Conservation (phyloP, 2,113 vertebrate species). For the Grallaria varia region DNA sequence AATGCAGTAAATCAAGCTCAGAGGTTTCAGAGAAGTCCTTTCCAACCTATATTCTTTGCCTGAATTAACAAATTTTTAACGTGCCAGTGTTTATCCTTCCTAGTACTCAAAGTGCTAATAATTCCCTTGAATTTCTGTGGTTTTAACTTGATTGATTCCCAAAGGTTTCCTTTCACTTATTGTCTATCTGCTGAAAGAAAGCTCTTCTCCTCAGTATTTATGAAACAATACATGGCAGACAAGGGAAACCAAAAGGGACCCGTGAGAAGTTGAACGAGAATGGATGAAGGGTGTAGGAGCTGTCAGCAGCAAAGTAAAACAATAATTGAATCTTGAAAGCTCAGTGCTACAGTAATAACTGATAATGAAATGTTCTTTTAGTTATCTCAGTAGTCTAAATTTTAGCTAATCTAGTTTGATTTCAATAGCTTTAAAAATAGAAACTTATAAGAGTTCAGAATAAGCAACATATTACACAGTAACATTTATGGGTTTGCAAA, state of each 20-base stretch:
- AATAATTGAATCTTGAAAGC: slow-evolving; percentile 59
- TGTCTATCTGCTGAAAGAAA: background rate
- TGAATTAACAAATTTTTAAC: background rate
- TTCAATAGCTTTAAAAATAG: slow-evolving; percentile 54
- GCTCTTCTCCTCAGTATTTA: background rate
- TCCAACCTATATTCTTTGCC: background rate
- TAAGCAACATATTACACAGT: background rate
- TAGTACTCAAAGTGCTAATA: background rate
- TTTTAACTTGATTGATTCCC: background rate
- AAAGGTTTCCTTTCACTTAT: background rate
- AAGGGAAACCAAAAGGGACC: background rate
- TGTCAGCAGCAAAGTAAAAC: slow-evolving; percentile 40
- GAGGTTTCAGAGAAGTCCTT: background rate
- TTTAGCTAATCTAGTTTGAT: slow-evolving; percentile 54
- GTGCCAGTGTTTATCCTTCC: background rate
- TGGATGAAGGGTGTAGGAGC: slow-evolving; percentile 37
- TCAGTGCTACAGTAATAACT: slow-evolving; percentile 22
- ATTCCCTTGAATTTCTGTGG: background rate
- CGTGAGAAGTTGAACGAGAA: background rate
- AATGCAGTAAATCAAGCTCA: background rate
- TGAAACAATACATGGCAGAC: background rate
- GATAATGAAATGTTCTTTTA: slow-evolving; percentile 57
- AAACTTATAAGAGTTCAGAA: background rate
- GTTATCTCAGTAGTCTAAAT: slow-evolving; percentile 39
- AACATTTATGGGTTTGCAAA: background rate